Evolutionary conservation across 2,888 invertebrate species (phyloP).

Genomic region (Melanostoma scalare): DNA sequence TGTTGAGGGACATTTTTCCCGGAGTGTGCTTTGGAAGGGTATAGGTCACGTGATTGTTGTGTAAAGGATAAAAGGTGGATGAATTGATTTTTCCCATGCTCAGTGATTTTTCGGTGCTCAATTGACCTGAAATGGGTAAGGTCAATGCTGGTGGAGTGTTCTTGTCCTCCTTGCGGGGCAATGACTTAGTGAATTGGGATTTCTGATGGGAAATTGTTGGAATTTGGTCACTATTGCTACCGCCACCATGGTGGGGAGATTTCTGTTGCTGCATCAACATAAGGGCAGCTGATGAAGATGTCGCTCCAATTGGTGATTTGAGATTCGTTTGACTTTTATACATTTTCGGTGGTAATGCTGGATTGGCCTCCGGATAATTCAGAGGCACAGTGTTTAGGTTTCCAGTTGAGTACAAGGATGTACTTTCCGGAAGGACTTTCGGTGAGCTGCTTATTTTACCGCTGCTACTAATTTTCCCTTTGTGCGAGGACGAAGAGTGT

Average conservation of each 20-base stretch:
- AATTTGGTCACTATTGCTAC: slow-evolving; percentile 44
- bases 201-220: slow-evolving; percentile 69
- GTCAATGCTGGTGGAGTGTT: slow-evolving; percentile 78
- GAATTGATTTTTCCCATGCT: slow-evolving; percentile 80
- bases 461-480: slow-evolving; percentile 65
- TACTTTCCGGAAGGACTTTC: slow-evolving; percentile 61
- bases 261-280: slow-evolving; percentile 70
- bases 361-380: slow-evolving; percentile 77
- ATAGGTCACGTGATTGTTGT: slow-evolving; percentile 81
- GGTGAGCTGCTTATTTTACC: slow-evolving; percentile 61
- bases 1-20: slow-evolving; percentile 81
- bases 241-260: slow-evolving; percentile 41
- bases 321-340: slow-evolving; percentile 81
- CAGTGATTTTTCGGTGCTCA: slow-evolving; percentile 66
- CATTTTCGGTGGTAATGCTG: slow-evolving; percentile 82
- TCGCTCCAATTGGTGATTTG: slow-evolving; percentile 74
- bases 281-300: slow-evolving; percentile 66
- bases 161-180: slow-evolving; percentile 75
- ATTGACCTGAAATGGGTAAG: slow-evolving; percentile 75
- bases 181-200: slow-evolving; percentile 75
- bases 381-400: slow-evolving; percentile 62
- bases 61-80: slow-evolving; percentile 81
- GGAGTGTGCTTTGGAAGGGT: slow-evolving; percentile 81
- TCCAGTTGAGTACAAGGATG: slow-evolving; percentile 64
- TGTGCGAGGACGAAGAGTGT: slow-evolving; percentile 50